These are phyloP conservation scores for Casuarius casuarius DNA, from an alignment of 2,113 vertebrate species.

Conservation along the genomic window DNA sequence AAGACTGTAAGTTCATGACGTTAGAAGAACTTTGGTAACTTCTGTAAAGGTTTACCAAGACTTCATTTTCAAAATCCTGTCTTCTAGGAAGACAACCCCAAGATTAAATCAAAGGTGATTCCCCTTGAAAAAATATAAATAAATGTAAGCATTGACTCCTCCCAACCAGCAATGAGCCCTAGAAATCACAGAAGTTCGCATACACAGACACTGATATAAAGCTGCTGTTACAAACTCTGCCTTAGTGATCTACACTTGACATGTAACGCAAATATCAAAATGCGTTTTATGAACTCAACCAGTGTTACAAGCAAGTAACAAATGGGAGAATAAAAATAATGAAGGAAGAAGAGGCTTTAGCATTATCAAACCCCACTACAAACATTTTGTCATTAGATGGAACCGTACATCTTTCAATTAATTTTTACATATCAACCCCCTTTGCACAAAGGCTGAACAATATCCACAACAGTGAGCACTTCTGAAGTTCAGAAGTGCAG, in stretches of 20 bases:
- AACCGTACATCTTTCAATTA: background rate
- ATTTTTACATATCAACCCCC: background rate
- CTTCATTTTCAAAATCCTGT: background rate
- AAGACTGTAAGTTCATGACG: background rate
- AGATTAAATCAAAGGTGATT: background rate
- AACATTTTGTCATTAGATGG: background rate
- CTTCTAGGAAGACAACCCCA: background rate
- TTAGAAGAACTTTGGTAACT: background rate
- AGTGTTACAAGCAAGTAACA: background rate
- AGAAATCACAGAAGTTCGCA: background rate
- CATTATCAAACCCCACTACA: background rate
- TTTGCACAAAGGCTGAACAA: background rate
- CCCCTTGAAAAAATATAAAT: background rate
- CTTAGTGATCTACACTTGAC: accelerated
- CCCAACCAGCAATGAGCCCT: background rate
- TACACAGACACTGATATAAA: background rate
- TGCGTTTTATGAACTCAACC: background rate
- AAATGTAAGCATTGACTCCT: background rate
- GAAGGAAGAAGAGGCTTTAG: background rate
- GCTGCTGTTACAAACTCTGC: background rate
- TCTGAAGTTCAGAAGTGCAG: background rate
- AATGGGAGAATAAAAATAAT: background rate
- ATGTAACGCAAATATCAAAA: accelerated
- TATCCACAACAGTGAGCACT: accelerated
- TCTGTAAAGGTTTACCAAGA: background rate